Evolutionary conservation across 1,140 invertebrate genomes (phyloP).

Genomic region (Drosophila murphyi): DNA sequence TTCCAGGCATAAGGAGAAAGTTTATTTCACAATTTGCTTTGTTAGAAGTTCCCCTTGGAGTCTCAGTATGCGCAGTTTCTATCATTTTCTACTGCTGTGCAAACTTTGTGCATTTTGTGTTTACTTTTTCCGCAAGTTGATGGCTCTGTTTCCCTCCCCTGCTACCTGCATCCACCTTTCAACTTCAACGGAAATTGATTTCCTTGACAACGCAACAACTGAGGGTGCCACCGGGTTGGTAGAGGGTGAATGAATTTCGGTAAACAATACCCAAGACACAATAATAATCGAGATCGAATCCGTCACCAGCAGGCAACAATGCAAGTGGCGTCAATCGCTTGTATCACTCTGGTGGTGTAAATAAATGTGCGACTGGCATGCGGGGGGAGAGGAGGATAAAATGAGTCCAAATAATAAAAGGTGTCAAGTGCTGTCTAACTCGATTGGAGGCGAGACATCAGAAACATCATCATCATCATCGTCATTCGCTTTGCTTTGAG

Average conservation of each 20-base stretch:
- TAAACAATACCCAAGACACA: constrained; percentile 77
- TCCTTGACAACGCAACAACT: constrained; percentile 33
- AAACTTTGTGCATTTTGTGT: constrained; percentile 73
- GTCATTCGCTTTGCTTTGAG: constrained; percentile 29
- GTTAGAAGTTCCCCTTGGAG: constrained; percentile 19
- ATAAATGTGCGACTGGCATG: constrained; percentile 22
- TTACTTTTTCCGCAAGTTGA: constrained; percentile 59
- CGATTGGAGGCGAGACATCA: constrained; percentile 37
- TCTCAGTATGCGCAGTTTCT: not conserved
- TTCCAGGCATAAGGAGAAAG: constrained; percentile 63
- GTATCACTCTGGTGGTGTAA: constrained; percentile 15
- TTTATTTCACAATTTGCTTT: constrained; percentile 68
- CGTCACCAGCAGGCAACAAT: constrained; percentile 64
- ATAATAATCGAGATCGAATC: constrained; percentile 82
- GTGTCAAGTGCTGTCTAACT: constrained; percentile 65
- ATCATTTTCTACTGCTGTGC: constrained; percentile 46
- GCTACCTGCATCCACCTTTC: constrained; percentile 8
- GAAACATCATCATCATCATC: constrained; percentile 33
- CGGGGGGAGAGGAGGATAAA: not conserved
- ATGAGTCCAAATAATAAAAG: constrained; percentile 51
- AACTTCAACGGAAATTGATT: constrained; percentile 74
- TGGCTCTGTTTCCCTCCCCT: constrained; percentile 2
- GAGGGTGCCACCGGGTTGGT: not conserved
- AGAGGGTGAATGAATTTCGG: constrained; percentile 40
- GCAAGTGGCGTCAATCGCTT: constrained; percentile 39